Evolutionary conservation across 1,140 invertebrate species (phyloP).

Genomic region (Calephelis virginiensis): DNA sequence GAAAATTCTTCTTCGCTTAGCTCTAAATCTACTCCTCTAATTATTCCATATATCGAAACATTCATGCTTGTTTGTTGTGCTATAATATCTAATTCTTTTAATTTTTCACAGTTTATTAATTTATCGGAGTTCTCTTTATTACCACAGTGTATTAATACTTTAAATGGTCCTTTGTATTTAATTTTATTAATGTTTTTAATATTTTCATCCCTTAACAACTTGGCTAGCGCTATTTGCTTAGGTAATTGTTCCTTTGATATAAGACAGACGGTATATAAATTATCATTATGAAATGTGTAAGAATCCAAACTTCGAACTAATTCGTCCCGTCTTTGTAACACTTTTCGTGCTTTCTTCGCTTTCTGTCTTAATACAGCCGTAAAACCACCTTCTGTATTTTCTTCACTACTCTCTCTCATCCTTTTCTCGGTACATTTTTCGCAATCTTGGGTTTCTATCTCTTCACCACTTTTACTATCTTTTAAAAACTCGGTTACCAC

Average conservation of each 20-base stretch:
- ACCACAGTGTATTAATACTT: conserved; percentile 28
- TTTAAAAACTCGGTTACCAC: not conserved
- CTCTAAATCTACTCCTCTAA: conserved; percentile 31
- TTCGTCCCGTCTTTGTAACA: not conserved
- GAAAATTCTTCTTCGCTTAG: conserved; percentile 26
- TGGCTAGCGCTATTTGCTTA: conserved; percentile 26
- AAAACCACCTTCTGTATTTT: too few species aligned
- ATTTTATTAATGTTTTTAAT: conserved; percentile 33
- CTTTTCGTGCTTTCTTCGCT: not conserved
- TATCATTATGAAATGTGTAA: not conserved
- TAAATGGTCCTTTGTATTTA: conserved; percentile 35
- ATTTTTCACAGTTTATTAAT: conserved; percentile 27
- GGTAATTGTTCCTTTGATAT: not conserved
- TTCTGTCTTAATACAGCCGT: too few species aligned
- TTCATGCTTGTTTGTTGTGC: conserved; percentile 23
- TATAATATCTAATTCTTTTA: conserved; percentile 27
- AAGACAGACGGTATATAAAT: not conserved
- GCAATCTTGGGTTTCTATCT: too few species aligned
- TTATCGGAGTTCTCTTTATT: conserved; percentile 25
- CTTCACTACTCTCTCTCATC: too few species aligned
- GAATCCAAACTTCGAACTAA: not conserved
- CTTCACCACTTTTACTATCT: too few species aligned
- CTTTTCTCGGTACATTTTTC: too few species aligned
- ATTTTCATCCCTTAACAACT: conserved; percentile 29
- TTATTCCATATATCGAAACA: conserved; percentile 24